Evolutionary conservation across 2,113 vertebrate genomes (phyloP).

Genomic region (Chaetorhynchus papuensis): DNA sequence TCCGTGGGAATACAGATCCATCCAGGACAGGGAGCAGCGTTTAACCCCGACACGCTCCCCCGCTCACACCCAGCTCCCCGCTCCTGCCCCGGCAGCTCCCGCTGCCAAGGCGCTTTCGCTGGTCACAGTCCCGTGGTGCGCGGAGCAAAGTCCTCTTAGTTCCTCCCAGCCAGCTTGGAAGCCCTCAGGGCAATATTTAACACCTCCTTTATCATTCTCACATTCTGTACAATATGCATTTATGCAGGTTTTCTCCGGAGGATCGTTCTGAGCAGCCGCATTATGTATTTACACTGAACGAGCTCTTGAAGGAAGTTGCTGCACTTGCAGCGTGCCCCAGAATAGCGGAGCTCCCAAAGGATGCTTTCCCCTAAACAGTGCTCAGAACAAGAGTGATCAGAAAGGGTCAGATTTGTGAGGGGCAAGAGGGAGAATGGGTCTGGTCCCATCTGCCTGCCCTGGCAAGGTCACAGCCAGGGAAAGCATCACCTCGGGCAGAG

Average conservation of each 20-base stretch:
- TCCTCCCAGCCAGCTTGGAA: background rate
- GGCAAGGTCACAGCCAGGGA: background rate
- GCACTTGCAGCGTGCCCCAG: fast-evolving
- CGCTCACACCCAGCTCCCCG: background rate
- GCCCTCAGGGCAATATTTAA: background rate
- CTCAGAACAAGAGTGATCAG: background rate
- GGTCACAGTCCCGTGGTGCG: fast-evolving
- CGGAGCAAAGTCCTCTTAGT: background rate
- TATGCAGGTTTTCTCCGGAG: background rate
- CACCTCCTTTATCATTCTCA: background rate
- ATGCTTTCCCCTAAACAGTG: background rate
- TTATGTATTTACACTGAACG: background rate
- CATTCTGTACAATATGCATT: background rate
- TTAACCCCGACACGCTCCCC: background rate
- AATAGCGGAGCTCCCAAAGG: background rate
- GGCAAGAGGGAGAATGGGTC: background rate
- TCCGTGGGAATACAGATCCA: too few relatives aligned
- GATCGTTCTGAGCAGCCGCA: background rate
- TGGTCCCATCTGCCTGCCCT: background rate
- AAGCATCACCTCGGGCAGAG: background rate
- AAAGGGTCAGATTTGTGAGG: too few relatives aligned
- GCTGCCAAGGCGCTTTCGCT: fast-evolving
- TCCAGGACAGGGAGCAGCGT: background rate
- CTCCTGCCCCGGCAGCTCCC: background rate
- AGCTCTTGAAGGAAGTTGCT: background rate